Base-by-base conservation (phyloP, 1,140 invertebrate genomes). In the Nilaparvata lugens region DNA sequence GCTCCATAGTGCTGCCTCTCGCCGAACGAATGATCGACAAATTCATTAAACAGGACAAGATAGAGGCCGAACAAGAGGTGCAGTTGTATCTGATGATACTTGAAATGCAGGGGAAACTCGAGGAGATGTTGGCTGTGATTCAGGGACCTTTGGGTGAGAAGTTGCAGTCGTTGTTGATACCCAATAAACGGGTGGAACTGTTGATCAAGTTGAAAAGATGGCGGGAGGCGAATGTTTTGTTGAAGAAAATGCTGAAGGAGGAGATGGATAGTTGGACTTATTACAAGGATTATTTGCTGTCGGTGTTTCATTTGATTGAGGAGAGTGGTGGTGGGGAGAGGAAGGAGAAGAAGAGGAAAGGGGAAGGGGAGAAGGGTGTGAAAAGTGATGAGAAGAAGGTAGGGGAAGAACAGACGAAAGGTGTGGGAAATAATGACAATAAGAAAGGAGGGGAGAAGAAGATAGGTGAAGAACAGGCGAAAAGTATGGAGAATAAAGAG, bases 11-110 rank as follows among this genome's bases (percentile, higher is more conserved):
- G 45, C 64, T 66, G 9, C 62, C 60, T 54, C 56, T 65, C 2
- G 64, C 65, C 21, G 64, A 66, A 48, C 53, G 51, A 23, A 81
- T 89, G 86, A 79, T 86, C 23, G 81, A 90, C 67, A 97, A 96
- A 73, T 85, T 94, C 70, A 85, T 95, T 52, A 81, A 85, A 18
- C 91, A 96, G 65, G 86, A 86, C 59, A 94, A 93, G 78, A 82
- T 96, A 65, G 91, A 96, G 73, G 89, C 91, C 0, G 94, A 97
- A 72, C 91, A 93, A 74, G 94, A 97, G 76, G 87, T 94, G 0
- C 84, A 91, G 54, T 75, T 97, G 18, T 97, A 95, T 75, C 76
- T 97, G 35, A 89, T 95, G 78, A 91, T 97, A 59, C 75, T 97
- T 43, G 88, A 95, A 69, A 78, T 90, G 57, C 88, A 82, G 61